Evolutionary conservation across 2,888 invertebrate species (phyloP).

Genomic region (Maniola hyperantus): DNA sequence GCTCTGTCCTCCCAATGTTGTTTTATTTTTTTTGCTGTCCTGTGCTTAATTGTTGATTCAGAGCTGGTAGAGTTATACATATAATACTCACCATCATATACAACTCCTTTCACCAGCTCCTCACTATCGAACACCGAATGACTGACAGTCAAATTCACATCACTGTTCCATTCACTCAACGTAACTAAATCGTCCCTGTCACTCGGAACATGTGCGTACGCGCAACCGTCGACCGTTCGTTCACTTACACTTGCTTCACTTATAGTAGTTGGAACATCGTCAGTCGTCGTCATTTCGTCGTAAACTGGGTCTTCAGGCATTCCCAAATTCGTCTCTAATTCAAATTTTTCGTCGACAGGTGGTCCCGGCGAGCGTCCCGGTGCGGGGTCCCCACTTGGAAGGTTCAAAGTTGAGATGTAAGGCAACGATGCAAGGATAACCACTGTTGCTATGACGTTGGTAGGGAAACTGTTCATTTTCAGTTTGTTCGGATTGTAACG

Average conservation of each 20-base stretch:
- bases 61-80: too few species aligned
- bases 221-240: slow-evolving; percentile 64
- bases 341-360: slow-evolving; percentile 53
- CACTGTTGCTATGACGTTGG: slow-evolving; percentile 52
- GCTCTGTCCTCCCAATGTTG: too few species aligned
- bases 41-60: too few species aligned
- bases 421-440: slow-evolving; percentile 67
- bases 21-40: too few species aligned
- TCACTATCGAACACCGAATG: slow-evolving; percentile 79
- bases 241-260: slow-evolving; percentile 51
- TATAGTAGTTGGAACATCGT: slow-evolving; percentile 52
- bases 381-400: slow-evolving; percentile 84
- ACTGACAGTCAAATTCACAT: slow-evolving; percentile 75
- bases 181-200: slow-evolving; percentile 72
- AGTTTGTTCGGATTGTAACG: slow-evolving; percentile 45
- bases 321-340: slow-evolving; percentile 42
- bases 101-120: slow-evolving; percentile 77
- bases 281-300: slow-evolving; percentile 58
- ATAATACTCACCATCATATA: slow-evolving; percentile 79
- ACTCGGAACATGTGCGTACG: slow-evolving; percentile 69
- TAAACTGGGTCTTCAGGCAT: slow-evolving; percentile 50
- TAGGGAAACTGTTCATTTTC: slow-evolving; percentile 56
- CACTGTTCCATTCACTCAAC: slow-evolving; percentile 66
- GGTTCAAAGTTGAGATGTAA: slow-evolving; percentile 66
- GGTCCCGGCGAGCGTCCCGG: slow-evolving; percentile 86